Conservation (phyloP, 1,140 invertebrate genomes). For the Drosophila triauraria region DNA sequence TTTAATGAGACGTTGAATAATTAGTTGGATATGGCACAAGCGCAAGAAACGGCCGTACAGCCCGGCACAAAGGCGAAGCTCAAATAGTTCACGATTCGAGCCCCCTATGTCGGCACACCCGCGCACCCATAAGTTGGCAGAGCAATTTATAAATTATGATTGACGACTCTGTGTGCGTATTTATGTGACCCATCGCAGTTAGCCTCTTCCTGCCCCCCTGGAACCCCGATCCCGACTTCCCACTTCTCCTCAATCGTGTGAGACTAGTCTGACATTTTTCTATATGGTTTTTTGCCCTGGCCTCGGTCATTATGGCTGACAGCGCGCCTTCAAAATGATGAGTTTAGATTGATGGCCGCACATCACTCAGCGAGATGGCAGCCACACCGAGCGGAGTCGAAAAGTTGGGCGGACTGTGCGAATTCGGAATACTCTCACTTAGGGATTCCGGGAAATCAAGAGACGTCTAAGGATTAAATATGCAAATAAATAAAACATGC, state of each 20-base stretch:
- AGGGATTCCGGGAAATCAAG: not conserved
- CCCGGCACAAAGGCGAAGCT: slow-evolving; percentile 47
- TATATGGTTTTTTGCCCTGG: slow-evolving; percentile 72
- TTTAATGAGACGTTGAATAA: slow-evolving; percentile 83
- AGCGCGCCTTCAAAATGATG: slow-evolving; percentile 81
- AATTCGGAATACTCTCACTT: slow-evolving; percentile 40
- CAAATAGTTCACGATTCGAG: slow-evolving; percentile 26
- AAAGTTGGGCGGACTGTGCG: not conserved
- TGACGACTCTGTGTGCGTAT: slow-evolving; percentile 72
- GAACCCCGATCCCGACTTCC: not conserved
- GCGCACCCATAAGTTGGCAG: slow-evolving; percentile 8
- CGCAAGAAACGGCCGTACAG: slow-evolving; percentile 12
- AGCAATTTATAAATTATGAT: slow-evolving; percentile 81
- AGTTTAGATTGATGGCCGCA: slow-evolving; percentile 83
- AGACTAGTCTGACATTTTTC: slow-evolving; percentile 53
- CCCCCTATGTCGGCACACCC: slow-evolving; percentile 2
- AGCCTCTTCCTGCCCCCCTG: slow-evolving; percentile 4
- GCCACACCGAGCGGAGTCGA: slow-evolving; percentile 22
- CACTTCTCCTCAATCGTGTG: not conserved
- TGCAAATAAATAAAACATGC: too few relatives aligned
- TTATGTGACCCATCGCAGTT: slow-evolving; percentile 73
- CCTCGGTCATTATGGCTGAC: slow-evolving; percentile 78
- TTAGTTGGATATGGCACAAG: slow-evolving; percentile 66
- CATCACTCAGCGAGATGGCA: slow-evolving; percentile 71
- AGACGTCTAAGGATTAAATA: not conserved